These are phyloP conservation scores for Schizaphis graminum DNA, from an alignment of 2,888 invertebrate genomes.

Conservation along the genomic window DNA sequence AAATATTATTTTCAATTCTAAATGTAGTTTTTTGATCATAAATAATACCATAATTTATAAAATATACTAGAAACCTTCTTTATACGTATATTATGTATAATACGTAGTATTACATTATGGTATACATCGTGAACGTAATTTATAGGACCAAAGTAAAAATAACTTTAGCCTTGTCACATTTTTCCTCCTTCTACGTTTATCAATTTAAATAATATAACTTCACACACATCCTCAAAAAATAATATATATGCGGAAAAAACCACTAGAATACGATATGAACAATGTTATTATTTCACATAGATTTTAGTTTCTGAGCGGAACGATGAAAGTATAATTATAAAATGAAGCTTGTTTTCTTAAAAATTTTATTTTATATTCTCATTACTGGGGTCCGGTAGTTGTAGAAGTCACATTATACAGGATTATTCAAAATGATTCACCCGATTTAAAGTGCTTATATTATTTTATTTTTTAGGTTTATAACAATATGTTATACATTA, in stretches of 20 bases:
- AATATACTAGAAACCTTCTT: slow-evolving; percentile 44
- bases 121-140: slow-evolving; percentile 48
- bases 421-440: no score
- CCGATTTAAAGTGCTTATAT: no score
- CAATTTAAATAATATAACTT: slow-evolving; percentile 36
- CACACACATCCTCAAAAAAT: neutral
- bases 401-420: neutral
- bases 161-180: slow-evolving; percentile 25
- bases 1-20: slow-evolving; percentile 38
- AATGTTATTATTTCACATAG: neutral
- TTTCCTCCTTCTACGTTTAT: slow-evolving; percentile 10
- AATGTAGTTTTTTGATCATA: slow-evolving; percentile 34
- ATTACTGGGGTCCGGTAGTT: neutral
- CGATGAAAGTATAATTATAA: neutral
- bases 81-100: slow-evolving; percentile 10
- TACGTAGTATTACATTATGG: slow-evolving; percentile 38
- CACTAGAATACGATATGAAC: neutral
- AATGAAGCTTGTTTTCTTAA: neutral
- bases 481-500: no score
- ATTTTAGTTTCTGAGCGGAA: neutral
- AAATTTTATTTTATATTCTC: neutral
- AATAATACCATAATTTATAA: slow-evolving; percentile 36
- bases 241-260: neutral
- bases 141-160: slow-evolving; percentile 28
- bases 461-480: no score